Evolutionary conservation across 35 echinoderm and acorn worm genomes (phyloP), one percentile per base, ranked within the genome.

Genomic region (Anneissia japonica): DNA sequence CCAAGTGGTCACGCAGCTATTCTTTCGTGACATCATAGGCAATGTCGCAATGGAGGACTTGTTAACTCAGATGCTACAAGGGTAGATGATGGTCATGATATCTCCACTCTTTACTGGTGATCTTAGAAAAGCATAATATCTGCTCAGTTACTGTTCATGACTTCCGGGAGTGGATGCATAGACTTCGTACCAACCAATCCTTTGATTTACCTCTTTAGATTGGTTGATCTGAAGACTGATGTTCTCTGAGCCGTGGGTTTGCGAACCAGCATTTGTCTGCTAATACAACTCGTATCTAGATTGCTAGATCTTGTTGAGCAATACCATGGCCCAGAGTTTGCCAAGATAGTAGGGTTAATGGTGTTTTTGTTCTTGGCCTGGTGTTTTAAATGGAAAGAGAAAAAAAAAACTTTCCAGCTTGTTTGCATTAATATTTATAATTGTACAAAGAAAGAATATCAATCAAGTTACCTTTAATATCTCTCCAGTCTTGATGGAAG

Each of bases 21-120:
- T 98, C 91, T 98, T 98, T 86, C 95, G 92, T 5, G 91, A 91
- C 41, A 89, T 98, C 9, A 98, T 98, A 43, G 95, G 95, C 0
- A 92, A 89, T 76, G 88, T 82, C 9, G 87, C 90, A n/a, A 87
- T 90, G 89, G 93, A 94, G 92, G 95, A 98, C 64, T 84, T 94
- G 30, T 80, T 98, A 3, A 55, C 90, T 31, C 82, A 88, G 46
- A 98, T 98, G 95, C 72, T 98, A 64, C 51, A 64, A 64, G 51
- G 51, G 51, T 64, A 64, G 51, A 64, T 2, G 40, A 45, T 7
- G 4, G 40, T 45, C 40, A 45, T 45, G 40, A 7, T 45, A 45
- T 7, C 40, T 4, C 16, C 40, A 45, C 40, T 45, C 40, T 45
- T 45, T 45, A 45, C 40, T 45, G 16, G 40, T 45, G 4, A 45